Conservation (phyloP, 2,113 vertebrate species). For the Mobula birostris region DNA sequence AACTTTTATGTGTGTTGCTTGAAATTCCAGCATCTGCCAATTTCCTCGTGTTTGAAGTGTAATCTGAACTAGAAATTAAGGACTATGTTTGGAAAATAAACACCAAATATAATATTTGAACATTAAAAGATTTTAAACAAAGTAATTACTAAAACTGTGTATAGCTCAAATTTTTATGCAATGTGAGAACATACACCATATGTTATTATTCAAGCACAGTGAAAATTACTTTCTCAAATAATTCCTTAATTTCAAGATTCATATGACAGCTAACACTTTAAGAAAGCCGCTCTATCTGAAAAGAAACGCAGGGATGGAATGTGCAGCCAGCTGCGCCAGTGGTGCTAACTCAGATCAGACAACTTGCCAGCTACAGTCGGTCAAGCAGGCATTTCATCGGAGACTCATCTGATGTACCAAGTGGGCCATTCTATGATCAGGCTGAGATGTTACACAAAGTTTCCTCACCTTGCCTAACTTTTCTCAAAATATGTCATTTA, state of each 20-base stretch:
- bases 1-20: too few species aligned
- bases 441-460: background rate
- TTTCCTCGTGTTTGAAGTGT: background rate
- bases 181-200: background rate
- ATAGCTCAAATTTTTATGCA: background rate
- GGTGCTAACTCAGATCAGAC: background rate
- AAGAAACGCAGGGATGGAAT: background rate
- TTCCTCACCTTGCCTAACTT: background rate
- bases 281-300: background rate
- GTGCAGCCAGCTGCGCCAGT: background rate
- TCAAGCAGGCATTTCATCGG: background rate
- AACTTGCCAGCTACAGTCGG: background rate
- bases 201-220: background rate
- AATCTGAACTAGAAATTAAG: background rate
- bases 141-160: background rate
- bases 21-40: too few species aligned
- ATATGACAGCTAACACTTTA: background rate
- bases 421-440: background rate
- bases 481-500: background rate
- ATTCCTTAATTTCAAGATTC: background rate
- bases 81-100: background rate
- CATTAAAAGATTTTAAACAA: conserved; percentile 17
- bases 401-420: background rate
- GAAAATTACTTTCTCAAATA: conserved; percentile 27
- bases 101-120: background rate